Evolutionary conservation across 2,113 vertebrate species (phyloP), one percentile per base, ranked within the genome.

Genomic region (Ariopsis seemanni): DNA sequence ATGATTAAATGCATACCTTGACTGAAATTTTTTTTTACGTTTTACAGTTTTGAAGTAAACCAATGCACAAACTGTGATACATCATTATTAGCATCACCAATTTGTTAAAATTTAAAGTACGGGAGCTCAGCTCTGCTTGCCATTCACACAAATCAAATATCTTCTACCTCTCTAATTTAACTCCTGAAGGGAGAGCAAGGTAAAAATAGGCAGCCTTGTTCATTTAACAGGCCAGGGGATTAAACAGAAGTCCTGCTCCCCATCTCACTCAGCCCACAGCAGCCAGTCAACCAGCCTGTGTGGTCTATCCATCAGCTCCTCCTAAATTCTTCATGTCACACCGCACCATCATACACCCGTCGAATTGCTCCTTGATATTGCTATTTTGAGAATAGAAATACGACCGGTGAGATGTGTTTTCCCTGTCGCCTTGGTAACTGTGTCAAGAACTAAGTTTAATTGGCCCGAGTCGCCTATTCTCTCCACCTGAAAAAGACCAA

Each of bases 381-480:
- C 91, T 92, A 91, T 86, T 89, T 90, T 90, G 86, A 91, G 85
- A 84, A 90, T 86, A 88, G 87, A 90, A 92, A 89, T 91, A 94
- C 92, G 86, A 85, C 90, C 88, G 84, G 90, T 88, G 85, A 91
- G 84, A 90, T 86, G 87, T 93, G 91, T 91, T 91, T 91, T 86
- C 75, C 42, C 81, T 65, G 90, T 90, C 91, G 78, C 90, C 84
- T 86, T 83, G 92, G 90, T 91, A 93, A 93, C 93, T n/a, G 88
- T 93, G 91, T 89, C 83, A 91, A 90, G 81, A 89, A 89, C 89
- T 90, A 87, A 88, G 81, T 77, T 91, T 93, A 94, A 94, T 92
- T 95, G 91, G 91, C 78, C 91, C 17, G 53, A 30, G 50, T 87
- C 88, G 90, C 85, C 88, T 88, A 85, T 89, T 92, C 90, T 83